phyloP scores from a whole-genome alignment of 2,113 vertebrate genomes.

The Gobiocypris rarus region DNA sequence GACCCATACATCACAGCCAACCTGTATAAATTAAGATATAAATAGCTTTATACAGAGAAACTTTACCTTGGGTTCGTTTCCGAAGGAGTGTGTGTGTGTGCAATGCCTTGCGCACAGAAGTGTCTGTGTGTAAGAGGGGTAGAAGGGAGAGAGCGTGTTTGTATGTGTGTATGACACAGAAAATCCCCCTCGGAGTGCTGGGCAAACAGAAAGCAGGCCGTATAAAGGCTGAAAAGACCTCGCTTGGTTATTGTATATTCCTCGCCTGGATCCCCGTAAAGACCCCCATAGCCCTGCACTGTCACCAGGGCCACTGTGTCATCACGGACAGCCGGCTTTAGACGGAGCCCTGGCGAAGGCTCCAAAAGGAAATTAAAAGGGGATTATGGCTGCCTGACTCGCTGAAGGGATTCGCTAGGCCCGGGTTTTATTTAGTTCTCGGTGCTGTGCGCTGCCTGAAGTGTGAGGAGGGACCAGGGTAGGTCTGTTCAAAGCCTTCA shows the following conservation, averaged over 20 bases:
- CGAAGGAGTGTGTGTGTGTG: slow-evolving; percentile 48
- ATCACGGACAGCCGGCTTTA: slow-evolving; percentile 85
- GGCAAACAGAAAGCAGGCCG: slow-evolving; percentile 94
- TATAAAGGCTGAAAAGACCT: slow-evolving; percentile 76
- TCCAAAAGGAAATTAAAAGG: slow-evolving; percentile 99
- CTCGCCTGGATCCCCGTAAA: slow-evolving; percentile 94
- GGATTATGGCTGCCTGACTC: slow-evolving; percentile 81
- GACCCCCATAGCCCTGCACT: slow-evolving; percentile 85
- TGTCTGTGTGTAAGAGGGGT: slow-evolving; percentile 39
- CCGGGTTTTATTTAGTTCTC: slow-evolving; percentile 74
- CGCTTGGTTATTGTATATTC: slow-evolving; percentile 98
- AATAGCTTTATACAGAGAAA: slow-evolving; percentile 75
- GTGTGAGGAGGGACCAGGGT: slow-evolving; percentile 17
- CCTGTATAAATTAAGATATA: slow-evolving; percentile 80
- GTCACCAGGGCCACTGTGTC: slow-evolving; percentile 84
- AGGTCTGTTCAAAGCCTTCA: slow-evolving; percentile 39
- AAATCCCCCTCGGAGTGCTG: slow-evolving; percentile 98
- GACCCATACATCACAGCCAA: slow-evolving; percentile 71
- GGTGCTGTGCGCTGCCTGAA: slow-evolving; percentile 46
- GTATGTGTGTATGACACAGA: slow-evolving; percentile 67
- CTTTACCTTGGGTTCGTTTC: slow-evolving; percentile 67
- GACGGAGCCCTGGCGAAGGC: slow-evolving; percentile 88
- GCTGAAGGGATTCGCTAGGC: slow-evolving; percentile 67
- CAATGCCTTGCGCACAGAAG: slow-evolving; percentile 10
- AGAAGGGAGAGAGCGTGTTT: slow-evolving; percentile 24